These are phyloP conservation scores for Diplolepis rosae DNA, from an alignment of 2,888 invertebrate species.

Conservation along the genomic window DNA sequence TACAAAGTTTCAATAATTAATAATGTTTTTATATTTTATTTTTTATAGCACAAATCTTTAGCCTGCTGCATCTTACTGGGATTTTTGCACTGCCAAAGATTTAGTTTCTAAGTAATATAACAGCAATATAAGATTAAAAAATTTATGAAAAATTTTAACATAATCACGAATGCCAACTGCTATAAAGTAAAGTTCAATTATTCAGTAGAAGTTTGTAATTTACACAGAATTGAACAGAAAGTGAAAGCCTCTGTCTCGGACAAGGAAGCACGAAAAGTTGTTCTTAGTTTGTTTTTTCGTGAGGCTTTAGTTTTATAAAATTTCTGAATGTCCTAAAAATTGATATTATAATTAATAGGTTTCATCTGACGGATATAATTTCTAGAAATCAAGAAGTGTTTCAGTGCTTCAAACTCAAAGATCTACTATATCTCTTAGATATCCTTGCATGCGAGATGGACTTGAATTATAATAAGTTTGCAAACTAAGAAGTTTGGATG, in stretches of 20 bases:
- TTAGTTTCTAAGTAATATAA: too few relatives aligned
- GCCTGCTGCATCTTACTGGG: too few relatives aligned
- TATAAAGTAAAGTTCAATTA: neutral
- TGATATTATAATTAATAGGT: slow-evolving; percentile 43
- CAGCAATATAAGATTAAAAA: too few relatives aligned
- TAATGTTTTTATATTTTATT: too few relatives aligned
- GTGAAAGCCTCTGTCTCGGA: neutral
- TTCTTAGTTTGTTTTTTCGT: slow-evolving; percentile 38
- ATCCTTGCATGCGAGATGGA: neutral
- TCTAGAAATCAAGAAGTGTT: slow-evolving; percentile 12
- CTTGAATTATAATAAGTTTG: neutral
- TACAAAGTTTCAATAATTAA: too few relatives aligned
- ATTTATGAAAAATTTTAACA: neutral
- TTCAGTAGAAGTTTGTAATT: neutral
- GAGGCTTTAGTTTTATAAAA: slow-evolving; percentile 36
- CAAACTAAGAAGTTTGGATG: neutral
- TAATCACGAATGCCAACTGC: neutral
- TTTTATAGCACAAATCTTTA: too few relatives aligned
- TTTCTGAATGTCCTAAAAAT: slow-evolving; percentile 37
- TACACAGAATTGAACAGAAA: slow-evolving; percentile 17
- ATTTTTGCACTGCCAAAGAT: too few relatives aligned
- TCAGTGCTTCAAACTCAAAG: neutral
- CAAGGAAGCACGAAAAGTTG: slow-evolving; percentile 36
- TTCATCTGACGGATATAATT: slow-evolving; percentile 32
- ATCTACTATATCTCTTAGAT: neutral